Percentiles rank a stretch among this genome's conserved stretches.
phyloP scores from a whole-genome alignment of 2,797 vertebrate species.

The Hirundo rustica region DNA sequence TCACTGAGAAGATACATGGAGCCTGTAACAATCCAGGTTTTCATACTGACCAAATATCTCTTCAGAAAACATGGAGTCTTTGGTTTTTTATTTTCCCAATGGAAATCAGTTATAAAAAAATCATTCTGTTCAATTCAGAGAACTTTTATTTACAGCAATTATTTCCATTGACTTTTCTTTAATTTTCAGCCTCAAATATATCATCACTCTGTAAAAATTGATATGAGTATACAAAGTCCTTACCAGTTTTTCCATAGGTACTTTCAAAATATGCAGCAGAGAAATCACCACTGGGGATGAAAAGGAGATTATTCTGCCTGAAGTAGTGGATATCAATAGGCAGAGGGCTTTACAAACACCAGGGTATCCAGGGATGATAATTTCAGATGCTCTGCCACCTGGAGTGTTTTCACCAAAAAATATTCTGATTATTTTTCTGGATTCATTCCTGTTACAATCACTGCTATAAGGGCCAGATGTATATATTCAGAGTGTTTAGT shows the following conservation, averaged over 20 bases:
- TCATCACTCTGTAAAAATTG: neutral
- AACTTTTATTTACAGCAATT: neutral
- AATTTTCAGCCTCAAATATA: neutral
- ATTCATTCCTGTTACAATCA: neutral
- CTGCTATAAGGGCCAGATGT: neutral
- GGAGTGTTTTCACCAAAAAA: neutral
- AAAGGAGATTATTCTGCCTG: neutral
- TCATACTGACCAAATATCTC: neutral
- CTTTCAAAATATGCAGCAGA: neutral
- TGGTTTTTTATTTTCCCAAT: neutral
- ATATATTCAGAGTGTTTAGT: neutral
- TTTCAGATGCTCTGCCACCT: neutral
- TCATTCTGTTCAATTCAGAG: neutral
- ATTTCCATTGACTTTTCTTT: neutral
- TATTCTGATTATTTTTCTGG: neutral
- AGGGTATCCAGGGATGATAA: neutral
- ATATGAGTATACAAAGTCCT: neutral
- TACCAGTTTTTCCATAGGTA: neutral
- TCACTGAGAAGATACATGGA: neutral
- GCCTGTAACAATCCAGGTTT: neutral
- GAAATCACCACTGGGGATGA: neutral
- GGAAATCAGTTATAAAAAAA: neutral
- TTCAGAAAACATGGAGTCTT: neutral
- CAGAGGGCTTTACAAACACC: neutral
- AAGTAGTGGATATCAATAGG: neutral